These are phyloP conservation scores for Nematolebias whitei DNA, from an alignment of 2,113 vertebrate genomes.

Conservation along the genomic window DNA sequence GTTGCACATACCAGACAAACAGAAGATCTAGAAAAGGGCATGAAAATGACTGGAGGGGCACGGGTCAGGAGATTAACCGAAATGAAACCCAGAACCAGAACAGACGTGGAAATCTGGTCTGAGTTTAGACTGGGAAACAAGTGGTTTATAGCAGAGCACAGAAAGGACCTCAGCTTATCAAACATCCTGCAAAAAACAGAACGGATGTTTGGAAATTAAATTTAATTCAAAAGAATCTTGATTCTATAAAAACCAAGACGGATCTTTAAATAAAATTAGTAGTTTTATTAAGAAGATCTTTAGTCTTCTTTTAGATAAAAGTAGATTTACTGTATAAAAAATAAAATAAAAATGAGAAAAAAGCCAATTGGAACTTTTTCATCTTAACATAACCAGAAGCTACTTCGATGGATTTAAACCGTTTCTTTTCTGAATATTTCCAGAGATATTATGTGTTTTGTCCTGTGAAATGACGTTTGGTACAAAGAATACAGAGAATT, in stretches of 20 bases:
- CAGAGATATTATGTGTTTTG: neutral
- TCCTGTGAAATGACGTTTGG: slow-evolving; percentile 11
- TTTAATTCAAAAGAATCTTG: neutral
- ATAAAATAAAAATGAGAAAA: neutral
- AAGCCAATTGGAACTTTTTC: too few species aligned
- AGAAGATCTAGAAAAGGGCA: slow-evolving; percentile 53
- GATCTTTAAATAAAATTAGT: too few species aligned
- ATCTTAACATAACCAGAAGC: too few species aligned
- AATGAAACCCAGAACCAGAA: slow-evolving; percentile 3
- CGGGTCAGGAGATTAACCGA: neutral
- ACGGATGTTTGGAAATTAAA: neutral
- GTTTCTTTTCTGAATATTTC: neutral
- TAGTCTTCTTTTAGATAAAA: neutral
- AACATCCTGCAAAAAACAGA: neutral
- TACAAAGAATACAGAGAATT: neutral
- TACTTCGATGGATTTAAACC: too few species aligned
- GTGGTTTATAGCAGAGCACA: too few species aligned
- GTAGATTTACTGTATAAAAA: neutral
- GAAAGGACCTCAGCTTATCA: too few species aligned
- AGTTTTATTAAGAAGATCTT: neutral
- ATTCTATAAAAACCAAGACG: neutral
- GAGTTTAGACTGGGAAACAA: neutral
- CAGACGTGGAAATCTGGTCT: slow-evolving; percentile 18
- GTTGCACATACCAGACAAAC: slow-evolving; percentile 61
- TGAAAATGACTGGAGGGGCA: slow-evolving; percentile 18